phyloP scores from a whole-genome alignment of 2,113 vertebrate genomes.

The Leptobrachium ailaonicum region DNA sequence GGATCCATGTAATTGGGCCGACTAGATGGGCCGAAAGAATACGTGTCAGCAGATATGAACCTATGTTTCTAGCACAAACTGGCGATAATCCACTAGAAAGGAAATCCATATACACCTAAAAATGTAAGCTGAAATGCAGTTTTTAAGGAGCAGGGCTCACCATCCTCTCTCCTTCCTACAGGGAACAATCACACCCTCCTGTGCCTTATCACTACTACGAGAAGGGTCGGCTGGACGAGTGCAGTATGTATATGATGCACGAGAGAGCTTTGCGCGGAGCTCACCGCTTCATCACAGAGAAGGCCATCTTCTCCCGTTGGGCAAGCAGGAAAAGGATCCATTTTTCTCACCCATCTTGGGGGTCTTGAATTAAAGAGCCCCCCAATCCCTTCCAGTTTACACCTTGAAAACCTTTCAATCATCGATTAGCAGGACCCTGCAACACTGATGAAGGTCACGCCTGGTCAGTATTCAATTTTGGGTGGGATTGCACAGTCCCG shows the following conservation, averaged over 20 bases:
- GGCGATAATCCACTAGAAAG: too few species aligned
- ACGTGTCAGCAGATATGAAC: too few species aligned
- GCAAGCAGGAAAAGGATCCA: conserved; percentile 74
- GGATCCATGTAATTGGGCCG: too few species aligned
- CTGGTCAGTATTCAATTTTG: background rate
- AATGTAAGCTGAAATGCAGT: too few species aligned
- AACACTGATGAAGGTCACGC: background rate
- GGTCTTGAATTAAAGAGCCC: background rate
- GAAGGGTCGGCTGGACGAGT: conserved; percentile 77
- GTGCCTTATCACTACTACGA: conserved; percentile 97
- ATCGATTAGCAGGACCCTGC: background rate
- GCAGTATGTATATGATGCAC: conserved; percentile 83
- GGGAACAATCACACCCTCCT: conserved; percentile 64
- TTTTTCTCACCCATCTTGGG: conserved; percentile 83
- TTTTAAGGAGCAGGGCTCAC: background rate
- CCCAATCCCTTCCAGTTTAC: background rate
- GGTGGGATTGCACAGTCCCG: background rate
- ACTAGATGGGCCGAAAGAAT: too few species aligned
- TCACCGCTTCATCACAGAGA: conserved; percentile 96
- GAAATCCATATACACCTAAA: too few species aligned
- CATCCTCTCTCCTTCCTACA: conserved; percentile 32
- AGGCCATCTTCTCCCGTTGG: conserved; percentile 89
- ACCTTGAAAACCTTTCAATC: too few species aligned
- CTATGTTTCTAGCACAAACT: too few species aligned
- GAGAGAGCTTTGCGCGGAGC: conserved; percentile 75